Evolutionary conservation across 2,888 invertebrate genomes (phyloP).

Genomic region (Steinernema carpocapsae): DNA sequence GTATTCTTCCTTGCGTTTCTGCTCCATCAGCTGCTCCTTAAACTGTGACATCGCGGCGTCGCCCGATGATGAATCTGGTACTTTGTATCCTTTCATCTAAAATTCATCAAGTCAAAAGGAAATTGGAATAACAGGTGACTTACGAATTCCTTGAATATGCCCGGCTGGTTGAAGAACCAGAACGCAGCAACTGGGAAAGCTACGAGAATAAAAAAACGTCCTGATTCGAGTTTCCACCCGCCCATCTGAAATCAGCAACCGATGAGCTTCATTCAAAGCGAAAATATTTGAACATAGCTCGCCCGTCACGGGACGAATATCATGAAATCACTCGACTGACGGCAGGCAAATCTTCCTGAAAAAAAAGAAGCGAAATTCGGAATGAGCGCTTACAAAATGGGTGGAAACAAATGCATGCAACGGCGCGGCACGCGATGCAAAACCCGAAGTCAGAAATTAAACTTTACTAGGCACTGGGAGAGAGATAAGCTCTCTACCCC

Average conservation of each 20-base stretch:
- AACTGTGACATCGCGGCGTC: constrained; percentile 58
- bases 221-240: constrained; percentile 61
- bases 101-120: constrained; percentile 35
- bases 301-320: too few species aligned
- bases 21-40: constrained; percentile 57
- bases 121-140: constrained; percentile 35
- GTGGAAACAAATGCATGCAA: too few species aligned
- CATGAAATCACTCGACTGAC: too few species aligned
- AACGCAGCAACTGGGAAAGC: constrained; percentile 65
- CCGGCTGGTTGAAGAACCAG: constrained; percentile 65
- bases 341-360: too few species aligned
- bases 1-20: constrained; percentile 58
- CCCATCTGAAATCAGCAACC: constrained; percentile 48
- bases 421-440: too few species aligned
- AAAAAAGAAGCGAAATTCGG: too few species aligned
- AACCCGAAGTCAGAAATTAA: too few species aligned
- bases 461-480: too few species aligned
- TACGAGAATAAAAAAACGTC: constrained; percentile 59
- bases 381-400: too few species aligned
- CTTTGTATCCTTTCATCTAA: constrained; percentile 61
- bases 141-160: constrained; percentile 62
- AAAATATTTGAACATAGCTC: too few species aligned
- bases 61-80: constrained; percentile 57
- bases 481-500: too few species aligned
- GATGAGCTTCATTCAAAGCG: background rate